Base-by-base conservation (phyloP, 1,140 invertebrate genomes). In the Phenacoccus solenopsis region DNA sequence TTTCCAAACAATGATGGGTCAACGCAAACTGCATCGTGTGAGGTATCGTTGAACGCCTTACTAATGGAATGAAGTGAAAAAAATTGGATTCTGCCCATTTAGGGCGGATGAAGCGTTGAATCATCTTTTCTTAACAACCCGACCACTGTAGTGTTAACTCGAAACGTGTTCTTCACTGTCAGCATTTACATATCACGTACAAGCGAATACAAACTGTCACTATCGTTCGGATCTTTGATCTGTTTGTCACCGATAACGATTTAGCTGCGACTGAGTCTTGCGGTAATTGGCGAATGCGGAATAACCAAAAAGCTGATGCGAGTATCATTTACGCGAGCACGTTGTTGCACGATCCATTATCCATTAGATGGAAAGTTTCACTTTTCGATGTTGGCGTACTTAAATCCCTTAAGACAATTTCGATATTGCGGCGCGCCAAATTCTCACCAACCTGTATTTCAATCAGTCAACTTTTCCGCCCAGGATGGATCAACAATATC, bases 181-280 rank as follows among this genome's bases (percentile, higher is more conserved):
- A n/a, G n/a, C n/a, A n/a, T 49, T 49, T 49, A 49, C 38, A 49
- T n/a, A 49, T 49, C 38, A 49, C 38, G 38, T 49, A 49, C 38
- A n/a, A 5, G 16, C 20, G 20, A 10, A 49, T 16, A 32, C 30
- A 32, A 13, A 5, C 5, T 32, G 13, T 5, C 30, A 32, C 5
- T n/a, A 49, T 49, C 20, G 38, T 49, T 49, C 20, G 38, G 20
- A 49, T 49, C 38, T 49, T 49, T 49, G 38, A 49, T 49, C 38
- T 49, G 20, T 49, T 49, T 49, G 38, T 49, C 38, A 49, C 38
- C 38, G 38, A 49, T 49, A n/a, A 49, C 38, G 38, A n/a, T n/a
- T n/a, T n/a, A n/a, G n/a, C n/a, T n/a, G n/a, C n/a, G n/a, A n/a
- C n/a, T n/a, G n/a, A n/a, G n/a, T n/a, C n/a, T 4, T 49, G 30